Percentiles rank a stretch among this genome's conserved stretches.
Evolutionary conservation across 2,888 invertebrate genomes (phyloP).

Genomic region (Drosophila meridionalis): DNA sequence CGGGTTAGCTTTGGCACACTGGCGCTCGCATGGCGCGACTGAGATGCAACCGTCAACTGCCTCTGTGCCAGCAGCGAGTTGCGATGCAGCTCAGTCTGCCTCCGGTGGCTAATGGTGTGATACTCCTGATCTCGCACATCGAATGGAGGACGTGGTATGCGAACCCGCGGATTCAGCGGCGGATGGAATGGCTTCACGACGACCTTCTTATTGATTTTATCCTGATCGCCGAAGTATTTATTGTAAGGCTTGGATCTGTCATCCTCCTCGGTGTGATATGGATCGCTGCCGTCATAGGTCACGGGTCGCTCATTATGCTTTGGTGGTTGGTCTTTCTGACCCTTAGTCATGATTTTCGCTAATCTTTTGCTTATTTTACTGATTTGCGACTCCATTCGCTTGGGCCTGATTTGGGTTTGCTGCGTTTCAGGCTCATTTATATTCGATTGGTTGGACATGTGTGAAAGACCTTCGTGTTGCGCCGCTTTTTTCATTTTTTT

Average conservation of each 20-base stretch:
- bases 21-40: conserved; percentile 17
- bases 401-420: not conserved
- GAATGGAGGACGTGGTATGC: conserved; percentile 62
- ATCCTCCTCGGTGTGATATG: conserved; percentile 14
- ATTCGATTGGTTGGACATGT: not conserved
- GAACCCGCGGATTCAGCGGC: conserved; percentile 65
- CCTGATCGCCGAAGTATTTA: not conserved
- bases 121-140: conserved; percentile 66
- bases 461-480: not conserved
- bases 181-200: conserved; percentile 49
- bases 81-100: conserved; percentile 18
- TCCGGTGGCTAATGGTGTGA: conserved; percentile 49
- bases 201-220: not conserved
- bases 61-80: not conserved
- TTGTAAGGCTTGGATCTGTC: not conserved
- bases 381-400: not conserved
- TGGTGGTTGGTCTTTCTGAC: not conserved
- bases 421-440: not conserved
- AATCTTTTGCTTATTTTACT: not conserved
- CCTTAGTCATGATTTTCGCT: conserved; percentile 13
- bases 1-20: conserved; percentile 12
- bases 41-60: conserved; percentile 1
- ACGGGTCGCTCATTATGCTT: conserved; percentile 6
- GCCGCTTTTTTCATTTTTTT: too few species aligned
- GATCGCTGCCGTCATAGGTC: conserved; percentile 37